Conservation (phyloP, 2,113 vertebrate species). For the Perognathus longimembris region DNA sequence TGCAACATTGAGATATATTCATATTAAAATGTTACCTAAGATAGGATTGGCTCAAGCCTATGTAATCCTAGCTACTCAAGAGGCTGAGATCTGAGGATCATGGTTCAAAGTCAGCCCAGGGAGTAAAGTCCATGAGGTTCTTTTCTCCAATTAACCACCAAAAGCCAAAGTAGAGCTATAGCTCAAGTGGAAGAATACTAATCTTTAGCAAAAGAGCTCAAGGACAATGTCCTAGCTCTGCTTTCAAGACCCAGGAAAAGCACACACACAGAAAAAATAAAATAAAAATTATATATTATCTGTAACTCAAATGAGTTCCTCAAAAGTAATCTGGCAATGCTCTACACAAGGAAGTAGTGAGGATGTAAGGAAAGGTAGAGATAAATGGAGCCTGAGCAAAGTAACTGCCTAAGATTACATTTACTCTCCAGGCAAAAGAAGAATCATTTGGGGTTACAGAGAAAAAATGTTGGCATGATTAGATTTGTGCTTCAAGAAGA, state of each 20-base stretch:
- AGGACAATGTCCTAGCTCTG: too few species aligned
- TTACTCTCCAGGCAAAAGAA: background rate
- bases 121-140: too few species aligned
- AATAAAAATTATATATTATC: background rate
- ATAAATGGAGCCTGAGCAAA: background rate
- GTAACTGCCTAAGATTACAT: slow-evolving; percentile 6
- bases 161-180: too few species aligned
- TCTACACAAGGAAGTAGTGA: background rate
- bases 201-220: too few species aligned
- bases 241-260: too few species aligned
- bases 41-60: too few species aligned
- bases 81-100: too few species aligned
- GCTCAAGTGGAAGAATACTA: too few species aligned
- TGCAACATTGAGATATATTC: background rate
- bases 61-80: too few species aligned
- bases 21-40: background rate
- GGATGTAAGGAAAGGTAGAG: background rate
- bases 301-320: background rate
- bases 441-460: slow-evolving; percentile 32
- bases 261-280: too few species aligned
- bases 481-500: slow-evolving; percentile 57
- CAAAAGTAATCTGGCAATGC: background rate
- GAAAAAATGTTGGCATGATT: slow-evolving; percentile 52
- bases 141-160: too few species aligned
- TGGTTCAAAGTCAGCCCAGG: too few species aligned